phyloP scores from a whole-genome alignment of 2,888 invertebrate species.

The Stenchaetothrips biformis region DNA sequence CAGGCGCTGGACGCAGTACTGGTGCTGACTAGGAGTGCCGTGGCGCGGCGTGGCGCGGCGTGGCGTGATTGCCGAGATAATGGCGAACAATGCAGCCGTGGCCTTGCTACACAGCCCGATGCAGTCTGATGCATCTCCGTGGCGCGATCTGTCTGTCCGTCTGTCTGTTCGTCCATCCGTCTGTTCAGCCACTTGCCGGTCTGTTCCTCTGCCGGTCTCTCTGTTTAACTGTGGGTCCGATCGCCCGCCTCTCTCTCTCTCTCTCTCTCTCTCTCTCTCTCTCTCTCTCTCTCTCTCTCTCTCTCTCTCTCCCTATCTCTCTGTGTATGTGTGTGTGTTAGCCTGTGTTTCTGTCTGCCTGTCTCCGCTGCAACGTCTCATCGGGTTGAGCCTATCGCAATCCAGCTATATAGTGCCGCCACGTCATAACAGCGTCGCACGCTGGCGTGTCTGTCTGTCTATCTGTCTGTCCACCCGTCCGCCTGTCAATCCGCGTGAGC shows the following conservation, averaged over 20 bases:
- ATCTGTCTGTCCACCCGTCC: too few relatives aligned
- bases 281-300: constrained; percentile 5
- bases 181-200: not conserved
- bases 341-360: too few relatives aligned
- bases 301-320: not conserved
- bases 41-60: not conserved
- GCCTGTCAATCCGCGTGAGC: too few relatives aligned
- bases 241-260: not conserved
- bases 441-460: too few relatives aligned
- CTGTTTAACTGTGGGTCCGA: not conserved
- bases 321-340: not conserved
- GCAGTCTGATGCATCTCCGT: not conserved
- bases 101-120: not conserved
- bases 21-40: not conserved
- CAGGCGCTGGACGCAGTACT: not conserved
- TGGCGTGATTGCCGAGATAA: too few relatives aligned
- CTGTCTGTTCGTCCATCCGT: not conserved
- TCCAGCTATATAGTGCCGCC: too few relatives aligned
- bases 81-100: too few relatives aligned
- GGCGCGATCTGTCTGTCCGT: not conserved
- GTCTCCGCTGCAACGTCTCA: too few relatives aligned
- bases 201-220: not conserved
- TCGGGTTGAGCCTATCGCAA: too few relatives aligned
- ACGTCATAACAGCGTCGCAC: too few relatives aligned
- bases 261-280: not conserved